Evolutionary conservation across 2,113 vertebrate species (phyloP).

Genomic region (Nothoprocta perdicaria): DNA sequence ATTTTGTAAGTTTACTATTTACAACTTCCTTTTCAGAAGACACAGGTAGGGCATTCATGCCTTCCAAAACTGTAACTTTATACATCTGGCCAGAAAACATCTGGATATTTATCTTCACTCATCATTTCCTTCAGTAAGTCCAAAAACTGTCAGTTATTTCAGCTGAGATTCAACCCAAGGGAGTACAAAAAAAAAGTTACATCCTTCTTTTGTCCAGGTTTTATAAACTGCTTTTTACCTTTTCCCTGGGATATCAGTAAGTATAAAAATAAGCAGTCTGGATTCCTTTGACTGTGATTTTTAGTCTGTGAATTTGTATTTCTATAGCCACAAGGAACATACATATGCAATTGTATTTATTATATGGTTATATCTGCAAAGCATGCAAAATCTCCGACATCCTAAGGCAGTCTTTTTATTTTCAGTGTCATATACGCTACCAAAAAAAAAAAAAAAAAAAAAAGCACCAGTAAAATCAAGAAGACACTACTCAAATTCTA

Average conservation of each 20-base stretch:
- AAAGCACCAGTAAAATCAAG: background rate
- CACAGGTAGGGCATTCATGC: conserved; percentile 74
- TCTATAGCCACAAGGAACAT: conserved; percentile 18
- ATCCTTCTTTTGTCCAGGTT: conserved; percentile 78
- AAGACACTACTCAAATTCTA: background rate
- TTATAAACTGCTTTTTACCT: conserved; percentile 79
- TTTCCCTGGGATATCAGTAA: conserved; percentile 74
- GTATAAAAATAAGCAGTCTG: conserved; percentile 78
- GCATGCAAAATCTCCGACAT: background rate
- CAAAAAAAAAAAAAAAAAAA: background rate
- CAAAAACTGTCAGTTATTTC: conserved; percentile 83
- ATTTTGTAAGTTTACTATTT: conserved; percentile 75
- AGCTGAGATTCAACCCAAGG: conserved; percentile 76
- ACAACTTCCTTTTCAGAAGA: conserved; percentile 75
- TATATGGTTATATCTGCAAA: background rate
- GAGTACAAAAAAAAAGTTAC: conserved; percentile 78
- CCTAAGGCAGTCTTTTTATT: background rate
- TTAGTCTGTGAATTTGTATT: conserved; percentile 15
- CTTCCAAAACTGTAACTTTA: conserved; percentile 78
- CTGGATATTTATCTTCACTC: conserved; percentile 86
- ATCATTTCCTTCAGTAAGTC: conserved; percentile 85
- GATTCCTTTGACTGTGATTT: conserved; percentile 58
- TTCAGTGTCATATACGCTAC: background rate
- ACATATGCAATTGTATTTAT: conserved; percentile 40
- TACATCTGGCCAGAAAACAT: conserved; percentile 84